Evolutionary conservation across 2,888 invertebrate species (phyloP).

Genomic region (Deroplatys truncata): DNA sequence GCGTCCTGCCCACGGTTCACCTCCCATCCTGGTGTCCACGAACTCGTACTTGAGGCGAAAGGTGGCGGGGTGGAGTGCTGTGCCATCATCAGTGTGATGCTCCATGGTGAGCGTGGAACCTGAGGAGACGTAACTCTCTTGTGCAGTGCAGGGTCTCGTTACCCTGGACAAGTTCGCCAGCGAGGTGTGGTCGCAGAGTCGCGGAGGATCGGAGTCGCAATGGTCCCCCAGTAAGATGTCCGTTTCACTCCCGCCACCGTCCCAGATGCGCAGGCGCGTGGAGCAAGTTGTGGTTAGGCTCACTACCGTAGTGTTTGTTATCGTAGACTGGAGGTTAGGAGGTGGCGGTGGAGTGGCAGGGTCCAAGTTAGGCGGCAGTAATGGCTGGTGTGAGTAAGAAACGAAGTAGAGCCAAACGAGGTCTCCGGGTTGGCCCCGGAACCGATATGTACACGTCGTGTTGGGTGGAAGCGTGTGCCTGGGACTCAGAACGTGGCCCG

Average conservation of each 20-base stretch:
- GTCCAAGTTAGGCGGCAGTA: slow-evolving; percentile 48
- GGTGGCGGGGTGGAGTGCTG: slow-evolving; percentile 72
- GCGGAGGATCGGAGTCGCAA: slow-evolving; percentile 71
- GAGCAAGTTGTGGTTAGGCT: slow-evolving; percentile 52
- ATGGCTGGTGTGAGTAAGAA: slow-evolving; percentile 75
- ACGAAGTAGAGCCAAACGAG: slow-evolving; percentile 85
- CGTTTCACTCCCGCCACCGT: slow-evolving; percentile 49
- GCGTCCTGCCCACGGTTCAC: slow-evolving; percentile 56
- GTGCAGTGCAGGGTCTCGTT: slow-evolving; percentile 72
- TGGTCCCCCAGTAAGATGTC: slow-evolving; percentile 58
- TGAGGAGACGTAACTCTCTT: slow-evolving; percentile 74
- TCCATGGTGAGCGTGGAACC: slow-evolving; percentile 49
- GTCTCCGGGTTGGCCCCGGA: slow-evolving; percentile 73
- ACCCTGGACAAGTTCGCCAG: slow-evolving; percentile 67
- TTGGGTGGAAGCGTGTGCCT: slow-evolving; percentile 80
- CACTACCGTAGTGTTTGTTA: not conserved
- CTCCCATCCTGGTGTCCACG: slow-evolving; percentile 73
- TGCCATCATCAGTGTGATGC: slow-evolving; percentile 64
- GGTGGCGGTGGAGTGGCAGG: slow-evolving; percentile 34
- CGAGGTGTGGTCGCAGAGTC: slow-evolving; percentile 77
- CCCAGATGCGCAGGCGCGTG: slow-evolving; percentile 70
- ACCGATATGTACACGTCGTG: slow-evolving; percentile 82
- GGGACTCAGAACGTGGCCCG: slow-evolving; percentile 71
- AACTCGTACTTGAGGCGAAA: slow-evolving; percentile 73
- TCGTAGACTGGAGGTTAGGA: not conserved